These are phyloP conservation scores for Papilio gigon DNA, from an alignment of 2,888 invertebrate genomes.

Conservation along the genomic window DNA sequence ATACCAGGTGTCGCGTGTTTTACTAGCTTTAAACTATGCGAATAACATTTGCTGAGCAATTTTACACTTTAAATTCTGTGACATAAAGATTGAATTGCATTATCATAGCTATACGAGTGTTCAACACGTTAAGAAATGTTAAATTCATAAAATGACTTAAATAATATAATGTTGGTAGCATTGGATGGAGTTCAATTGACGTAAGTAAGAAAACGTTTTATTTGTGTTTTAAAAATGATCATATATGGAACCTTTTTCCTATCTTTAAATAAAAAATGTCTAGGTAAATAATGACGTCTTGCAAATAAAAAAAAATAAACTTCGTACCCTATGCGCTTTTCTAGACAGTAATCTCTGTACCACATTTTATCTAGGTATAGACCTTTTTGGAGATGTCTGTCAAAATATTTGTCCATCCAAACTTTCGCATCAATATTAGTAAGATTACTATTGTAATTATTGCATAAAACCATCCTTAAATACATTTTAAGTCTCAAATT, in stretches of 20 bases:
- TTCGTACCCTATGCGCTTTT: too few species aligned
- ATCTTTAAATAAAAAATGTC: too few species aligned
- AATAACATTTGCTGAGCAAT: neutral
- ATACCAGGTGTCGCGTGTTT: slow-evolving; percentile 34
- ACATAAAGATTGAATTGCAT: neutral
- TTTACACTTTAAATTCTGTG: neutral
- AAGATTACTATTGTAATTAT: neutral
- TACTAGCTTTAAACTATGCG: slow-evolving; percentile 25
- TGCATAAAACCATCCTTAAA: slow-evolving; percentile 44
- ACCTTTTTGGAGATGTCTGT: too few species aligned
- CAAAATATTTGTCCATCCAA: too few species aligned
- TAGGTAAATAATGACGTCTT: too few species aligned
- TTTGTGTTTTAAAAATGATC: neutral
- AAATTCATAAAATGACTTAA: slow-evolving; percentile 19
- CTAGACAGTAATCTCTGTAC: too few species aligned
- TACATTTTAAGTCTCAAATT: slow-evolving; percentile 48
- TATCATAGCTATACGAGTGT: neutral
- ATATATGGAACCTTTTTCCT: too few species aligned
- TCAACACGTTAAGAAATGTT: slow-evolving; percentile 12
- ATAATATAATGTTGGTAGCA: slow-evolving; percentile 6
- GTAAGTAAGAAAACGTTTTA: neutral
- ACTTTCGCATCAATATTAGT: too few species aligned
- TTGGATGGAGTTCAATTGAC: slow-evolving; percentile 3
- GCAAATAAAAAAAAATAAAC: too few species aligned
- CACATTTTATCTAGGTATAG: too few species aligned